Evolutionary conservation across 2,113 vertebrate genomes (phyloP), one percentile per base, ranked within the genome.

Genomic region (Marmota flaviventris): DNA sequence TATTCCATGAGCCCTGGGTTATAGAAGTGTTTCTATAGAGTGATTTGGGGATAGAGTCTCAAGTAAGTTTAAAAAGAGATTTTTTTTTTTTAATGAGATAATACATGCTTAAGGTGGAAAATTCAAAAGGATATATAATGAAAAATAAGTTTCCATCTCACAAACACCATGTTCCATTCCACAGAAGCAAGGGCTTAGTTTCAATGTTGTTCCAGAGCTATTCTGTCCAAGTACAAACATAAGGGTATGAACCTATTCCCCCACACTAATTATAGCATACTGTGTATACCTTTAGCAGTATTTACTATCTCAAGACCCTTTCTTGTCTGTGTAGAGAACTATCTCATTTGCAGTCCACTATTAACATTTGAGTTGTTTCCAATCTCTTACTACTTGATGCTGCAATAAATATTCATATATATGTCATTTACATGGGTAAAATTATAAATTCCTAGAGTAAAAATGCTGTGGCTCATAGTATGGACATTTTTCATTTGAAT

Each of bases 391-490:
- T 93, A 45, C 32, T 18, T 61, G 27, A 12, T 92, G 2, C 32
- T 95, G 1, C 18, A 70, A 0, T 84, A 92, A 67, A 67, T 56
- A 77, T 39, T 63, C 32, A 37, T 61, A 7, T 78, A 29, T 17
- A 1, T 85, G 24, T 77, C 45, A 86, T 87, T 91, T 85, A 81
- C 3, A 37, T 39, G 22, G 45, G 18, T 81, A 76, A 97, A 91
- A 78, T 93, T n/a, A 51, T n/a, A 67, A 65, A 79, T 82, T 94
- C 77, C 48, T 81, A 75, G 22, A 63, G 51, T 96, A 79, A 87
- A 93, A 93, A 79, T 48, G 39, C 82, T 32, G 32, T 93, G 11
- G 73, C 81, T 75, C 58, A 37, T 24, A 6, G 63, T 91, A 73
- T 32, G 32, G 29, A 17, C 9, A 13, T 77, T 87, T 86, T 91